Evolutionary conservation across 1,140 invertebrate species (phyloP).

Genomic region (Calephelis virginiensis): DNA sequence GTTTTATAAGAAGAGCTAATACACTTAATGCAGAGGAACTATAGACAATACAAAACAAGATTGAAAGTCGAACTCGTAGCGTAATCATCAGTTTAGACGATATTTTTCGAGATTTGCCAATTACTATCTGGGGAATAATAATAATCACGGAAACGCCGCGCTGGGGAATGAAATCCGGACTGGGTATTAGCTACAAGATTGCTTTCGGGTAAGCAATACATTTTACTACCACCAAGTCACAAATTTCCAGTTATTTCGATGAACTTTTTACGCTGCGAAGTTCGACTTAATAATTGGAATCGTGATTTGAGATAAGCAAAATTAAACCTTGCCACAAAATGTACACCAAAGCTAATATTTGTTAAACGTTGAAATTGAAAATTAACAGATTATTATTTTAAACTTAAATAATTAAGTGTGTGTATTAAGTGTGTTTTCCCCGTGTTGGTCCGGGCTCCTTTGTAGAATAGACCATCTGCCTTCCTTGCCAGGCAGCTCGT

Average conservation of each 20-base stretch:
- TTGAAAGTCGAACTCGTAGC: neutral
- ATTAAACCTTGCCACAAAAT: neutral
- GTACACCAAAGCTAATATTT: too few species aligned
- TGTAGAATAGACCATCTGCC: too few species aligned
- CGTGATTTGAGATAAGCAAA: neutral
- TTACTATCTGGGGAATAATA: constrained; percentile 5
- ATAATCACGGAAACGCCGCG: constrained; percentile 8
- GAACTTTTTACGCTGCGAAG: neutral
- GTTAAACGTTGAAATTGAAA: too few species aligned
- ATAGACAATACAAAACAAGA: neutral
- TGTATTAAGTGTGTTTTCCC: too few species aligned
- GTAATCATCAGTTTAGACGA: constrained; percentile 1
- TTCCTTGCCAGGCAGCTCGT: too few species aligned
- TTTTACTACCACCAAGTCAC: constrained; percentile 3
- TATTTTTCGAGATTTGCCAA: constrained; percentile 10
- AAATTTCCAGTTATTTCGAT: constrained; percentile 2
- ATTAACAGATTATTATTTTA: too few species aligned
- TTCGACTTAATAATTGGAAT: constrained; percentile 1
- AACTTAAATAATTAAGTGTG: too few species aligned
- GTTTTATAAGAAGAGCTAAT: too few species aligned
- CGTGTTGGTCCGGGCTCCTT: too few species aligned
- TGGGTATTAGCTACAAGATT: constrained; percentile 10
- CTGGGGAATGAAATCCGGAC: neutral
- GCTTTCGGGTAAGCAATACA: constrained; percentile 11
- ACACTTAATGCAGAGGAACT: too few species aligned